Percentiles rank a stretch among this genome's conserved stretches.
Evolutionary conservation across 2,113 vertebrate genomes (phyloP).

Genomic region (Vanacampus margaritifer): DNA sequence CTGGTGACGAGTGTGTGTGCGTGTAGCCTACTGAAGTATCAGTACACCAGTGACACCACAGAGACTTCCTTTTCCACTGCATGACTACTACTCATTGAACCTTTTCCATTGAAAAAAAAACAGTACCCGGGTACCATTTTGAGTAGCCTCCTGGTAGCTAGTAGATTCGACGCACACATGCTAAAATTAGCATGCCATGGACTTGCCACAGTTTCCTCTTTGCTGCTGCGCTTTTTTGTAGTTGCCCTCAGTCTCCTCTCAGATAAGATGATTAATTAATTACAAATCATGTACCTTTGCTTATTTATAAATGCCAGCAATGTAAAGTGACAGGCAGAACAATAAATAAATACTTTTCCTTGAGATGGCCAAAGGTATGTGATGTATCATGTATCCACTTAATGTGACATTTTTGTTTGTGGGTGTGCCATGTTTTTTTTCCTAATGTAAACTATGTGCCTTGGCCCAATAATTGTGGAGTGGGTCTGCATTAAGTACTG

Average conservation of each 20-base stretch:
- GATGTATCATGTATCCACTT: too few relatives aligned
- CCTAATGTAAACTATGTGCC: neutral
- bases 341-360: too few relatives aligned
- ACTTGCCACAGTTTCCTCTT: too few relatives aligned
- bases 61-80: neutral
- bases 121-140: neutral
- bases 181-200: neutral
- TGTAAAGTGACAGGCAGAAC: neutral
- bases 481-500: neutral
- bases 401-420: too few relatives aligned
- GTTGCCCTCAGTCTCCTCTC: too few relatives aligned
- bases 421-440: too few relatives aligned
- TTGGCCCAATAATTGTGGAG: neutral
- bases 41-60: slow-evolving; percentile 15
- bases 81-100: neutral
- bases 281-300: too few relatives aligned
- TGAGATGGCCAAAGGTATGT: too few relatives aligned
- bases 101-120: neutral
- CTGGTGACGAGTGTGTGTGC: slow-evolving; percentile 9
- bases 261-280: too few relatives aligned
- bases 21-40: slow-evolving; percentile 8
- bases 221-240: too few relatives aligned
- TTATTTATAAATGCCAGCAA: neutral
- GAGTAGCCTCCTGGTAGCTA: neutral
- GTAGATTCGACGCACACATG: neutral